Percentiles rank a stretch among this genome's conserved stretches.
Evolutionary conservation across 2,113 vertebrate species (phyloP).

Genomic region (Trachemys scripta): DNA sequence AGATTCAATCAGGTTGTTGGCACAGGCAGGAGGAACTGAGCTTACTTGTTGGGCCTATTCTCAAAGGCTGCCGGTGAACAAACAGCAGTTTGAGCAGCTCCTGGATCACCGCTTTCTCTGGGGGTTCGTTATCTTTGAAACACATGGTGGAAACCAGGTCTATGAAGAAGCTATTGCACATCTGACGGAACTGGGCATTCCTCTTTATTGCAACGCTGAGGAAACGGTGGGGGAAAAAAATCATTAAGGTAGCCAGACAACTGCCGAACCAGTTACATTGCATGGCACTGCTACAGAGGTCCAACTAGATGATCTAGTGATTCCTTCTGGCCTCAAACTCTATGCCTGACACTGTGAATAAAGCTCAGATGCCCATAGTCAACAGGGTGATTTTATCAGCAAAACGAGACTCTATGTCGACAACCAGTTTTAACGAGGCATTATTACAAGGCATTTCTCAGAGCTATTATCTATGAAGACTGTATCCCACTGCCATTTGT

Average conservation of each 20-base stretch:
- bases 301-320: neutral
- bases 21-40: neutral
- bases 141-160: slow-evolving; percentile 92
- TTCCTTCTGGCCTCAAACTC: neutral
- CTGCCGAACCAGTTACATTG: neutral
- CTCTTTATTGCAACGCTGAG: slow-evolving; percentile 75
- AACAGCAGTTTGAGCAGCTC: slow-evolving; percentile 88
- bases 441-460: neutral
- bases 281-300: neutral
- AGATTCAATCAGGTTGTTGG: fast-evolving
- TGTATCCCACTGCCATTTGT: fast-evolving
- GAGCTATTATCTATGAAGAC: neutral
- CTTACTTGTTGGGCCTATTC: slow-evolving; percentile 59
- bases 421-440: neutral
- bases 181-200: slow-evolving; percentile 85
- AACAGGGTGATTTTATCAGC: neutral
- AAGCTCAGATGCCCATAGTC: neutral
- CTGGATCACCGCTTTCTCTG: slow-evolving; percentile 80
- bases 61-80: slow-evolving; percentile 60
- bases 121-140: slow-evolving; percentile 92
- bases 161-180: slow-evolving; percentile 93
- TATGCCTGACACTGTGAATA: neutral
- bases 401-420: neutral
- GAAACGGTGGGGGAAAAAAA: neutral
- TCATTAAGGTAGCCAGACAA: neutral